A percentile compares a stretch with the other conserved stretches of the same genome.
phyloP scores from a whole-genome alignment of 2,797 vertebrate species.

The Alectoris magna region DNA sequence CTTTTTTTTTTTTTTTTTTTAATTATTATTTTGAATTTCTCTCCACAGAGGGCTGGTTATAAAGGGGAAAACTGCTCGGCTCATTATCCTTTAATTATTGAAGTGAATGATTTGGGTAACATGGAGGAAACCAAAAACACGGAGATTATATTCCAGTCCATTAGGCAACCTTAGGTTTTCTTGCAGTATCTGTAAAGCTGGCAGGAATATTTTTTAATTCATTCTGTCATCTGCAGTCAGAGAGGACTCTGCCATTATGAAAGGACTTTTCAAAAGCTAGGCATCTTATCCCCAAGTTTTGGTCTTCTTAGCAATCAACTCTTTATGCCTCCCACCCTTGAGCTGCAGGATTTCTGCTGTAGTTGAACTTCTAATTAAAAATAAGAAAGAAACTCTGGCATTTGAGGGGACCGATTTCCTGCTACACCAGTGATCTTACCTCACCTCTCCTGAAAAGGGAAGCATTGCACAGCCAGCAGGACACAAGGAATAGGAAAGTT shows the following conservation, averaged over 20 bases:
- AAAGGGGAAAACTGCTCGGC: conserved; percentile 68
- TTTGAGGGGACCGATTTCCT: background rate
- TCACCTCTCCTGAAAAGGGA: background rate
- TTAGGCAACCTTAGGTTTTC: conserved; percentile 77
- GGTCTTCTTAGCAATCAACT: background rate
- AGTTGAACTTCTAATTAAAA: background rate
- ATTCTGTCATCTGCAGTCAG: conserved; percentile 62
- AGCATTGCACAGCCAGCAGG: background rate
- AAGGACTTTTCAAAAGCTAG: conserved; percentile 19
- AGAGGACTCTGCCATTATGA: background rate
- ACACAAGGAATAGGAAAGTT: background rate
- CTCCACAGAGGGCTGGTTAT: conserved; percentile 60
- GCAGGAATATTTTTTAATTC: conserved; percentile 63
- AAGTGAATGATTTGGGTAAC: conserved; percentile 75
- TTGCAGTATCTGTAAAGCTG: conserved; percentile 59
- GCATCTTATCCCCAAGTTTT: background rate
- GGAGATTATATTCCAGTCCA: conserved; percentile 79
- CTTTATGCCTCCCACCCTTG: background rate
- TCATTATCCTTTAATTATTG: conserved; percentile 83
- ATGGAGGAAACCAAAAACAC: conserved; percentile 71
- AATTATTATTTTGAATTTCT: conserved; percentile 69
- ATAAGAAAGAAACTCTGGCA: background rate
- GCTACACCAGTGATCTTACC: background rate
- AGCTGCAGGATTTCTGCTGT: background rate
- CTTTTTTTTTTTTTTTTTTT: conserved; percentile 60